phyloP scores from a whole-genome alignment of 1,140 invertebrate species.

The Thaumetopoea pityocampa region DNA sequence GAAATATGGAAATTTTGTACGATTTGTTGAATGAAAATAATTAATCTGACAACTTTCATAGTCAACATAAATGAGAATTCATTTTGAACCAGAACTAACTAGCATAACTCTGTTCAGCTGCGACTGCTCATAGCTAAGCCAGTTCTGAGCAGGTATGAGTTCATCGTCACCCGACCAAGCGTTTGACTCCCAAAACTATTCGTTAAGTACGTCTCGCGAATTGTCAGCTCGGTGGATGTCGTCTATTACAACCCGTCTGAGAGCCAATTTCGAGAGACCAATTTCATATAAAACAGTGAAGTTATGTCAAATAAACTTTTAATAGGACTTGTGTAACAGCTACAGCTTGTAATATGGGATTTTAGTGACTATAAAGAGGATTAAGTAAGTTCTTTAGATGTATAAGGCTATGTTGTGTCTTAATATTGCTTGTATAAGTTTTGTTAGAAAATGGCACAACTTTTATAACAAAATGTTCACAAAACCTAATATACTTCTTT shows the following conservation, averaged over 20 bases:
- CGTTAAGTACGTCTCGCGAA: slow-evolving; percentile 15
- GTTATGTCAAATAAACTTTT: slow-evolving; percentile 12
- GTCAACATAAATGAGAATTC: no score
- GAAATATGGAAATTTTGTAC: no score
- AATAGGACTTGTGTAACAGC: slow-evolving; percentile 6
- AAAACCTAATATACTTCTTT: no score
- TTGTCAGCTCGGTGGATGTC: slow-evolving; percentile 12
- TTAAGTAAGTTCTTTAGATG: no score
- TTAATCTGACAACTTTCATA: no score
- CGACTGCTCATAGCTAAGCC: slow-evolving; percentile 4
- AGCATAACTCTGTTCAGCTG: slow-evolving; percentile 2
- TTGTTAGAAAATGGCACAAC: no score
- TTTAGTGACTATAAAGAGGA: no score
- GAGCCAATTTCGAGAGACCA: slow-evolving; percentile 8
- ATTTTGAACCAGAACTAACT: slow-evolving; percentile 11
- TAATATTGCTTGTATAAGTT: no score
- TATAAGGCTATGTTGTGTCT: no score
- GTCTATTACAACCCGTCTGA: slow-evolving; percentile 11
- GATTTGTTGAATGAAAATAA: no score
- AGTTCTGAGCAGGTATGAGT: slow-evolving; percentile 14
- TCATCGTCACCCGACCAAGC: slow-evolving; percentile 12
- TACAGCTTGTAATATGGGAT: no score
- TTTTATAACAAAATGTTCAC: no score
- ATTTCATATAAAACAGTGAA: slow-evolving; percentile 14
- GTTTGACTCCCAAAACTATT: slow-evolving; percentile 13